These are phyloP conservation scores for Laticauda laticaudata DNA, from an alignment of 2,113 vertebrate species.

Conservation along the genomic window DNA sequence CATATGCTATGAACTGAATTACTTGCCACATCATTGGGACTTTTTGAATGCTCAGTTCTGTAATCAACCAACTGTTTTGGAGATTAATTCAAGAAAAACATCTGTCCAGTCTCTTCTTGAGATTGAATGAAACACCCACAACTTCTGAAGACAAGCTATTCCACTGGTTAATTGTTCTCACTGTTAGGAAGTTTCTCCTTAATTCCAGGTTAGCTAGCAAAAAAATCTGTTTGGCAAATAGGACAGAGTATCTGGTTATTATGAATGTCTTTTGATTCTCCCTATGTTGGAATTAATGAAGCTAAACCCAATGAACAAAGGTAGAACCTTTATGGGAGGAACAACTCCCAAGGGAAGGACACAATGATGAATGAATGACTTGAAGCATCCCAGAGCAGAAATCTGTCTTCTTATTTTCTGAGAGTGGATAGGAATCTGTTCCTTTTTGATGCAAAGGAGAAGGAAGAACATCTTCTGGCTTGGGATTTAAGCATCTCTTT, in stretches of 20 bases:
- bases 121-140: neutral
- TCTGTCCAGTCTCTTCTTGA: neutral
- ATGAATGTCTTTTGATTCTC: conserved; percentile 24
- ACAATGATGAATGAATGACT: neutral
- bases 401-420: neutral
- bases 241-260: neutral
- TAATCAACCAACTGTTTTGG: conserved; percentile 40
- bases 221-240: conserved; percentile 5
- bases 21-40: conserved; percentile 28
- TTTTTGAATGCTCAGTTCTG: conserved; percentile 24
- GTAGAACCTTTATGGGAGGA: conserved; percentile 6
- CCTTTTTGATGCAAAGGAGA: neutral
- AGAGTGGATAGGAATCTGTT: neutral
- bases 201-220: neutral
- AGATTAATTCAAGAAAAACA: neutral
- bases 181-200: neutral
- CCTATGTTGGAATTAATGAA: conserved; percentile 7
- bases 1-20: conserved; percentile 8
- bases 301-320: neutral
- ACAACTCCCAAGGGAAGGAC: neutral
- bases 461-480: neutral
- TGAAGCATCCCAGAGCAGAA: neutral
- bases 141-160: neutral
- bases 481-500: neutral
- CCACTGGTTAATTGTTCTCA: neutral